Base-by-base conservation (phyloP, 2,113 vertebrate genomes). In the Conger conger region DNA sequence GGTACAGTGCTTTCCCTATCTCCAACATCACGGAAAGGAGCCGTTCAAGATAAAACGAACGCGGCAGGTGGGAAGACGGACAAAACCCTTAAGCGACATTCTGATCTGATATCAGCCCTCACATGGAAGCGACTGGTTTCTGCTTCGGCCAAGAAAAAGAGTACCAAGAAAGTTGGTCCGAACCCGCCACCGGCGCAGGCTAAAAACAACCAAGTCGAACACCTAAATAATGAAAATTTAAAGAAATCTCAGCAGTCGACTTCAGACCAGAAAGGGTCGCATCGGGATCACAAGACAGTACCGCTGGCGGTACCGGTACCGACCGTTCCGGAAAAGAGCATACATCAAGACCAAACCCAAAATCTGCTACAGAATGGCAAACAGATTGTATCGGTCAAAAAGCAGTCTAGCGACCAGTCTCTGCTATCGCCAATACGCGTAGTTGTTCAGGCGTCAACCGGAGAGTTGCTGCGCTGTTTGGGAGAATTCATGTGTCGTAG, bases 401-500 rank as follows among this genome's bases (percentile, higher is more conserved):
- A 91, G 92, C 94, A 92, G 84, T 92, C 84, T 89, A 94, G 90
- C 95, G 93, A 85, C 91, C 89, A 68, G 91, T 92, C 93, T 38
- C 87, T 88, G 87, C 88, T 96, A 84, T 98, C 98, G 0, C 97
- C 97, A 0, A 93, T 96, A 42, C 93, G 96, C 79, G 96, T 99
- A 27, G 94, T 99, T 33, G 97, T 99, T 86, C 98, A 99, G 92
- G 98, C 98, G 4, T 99, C 98, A 33, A 99, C 98, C 0, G 97
- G 97, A 3, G 98, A 99, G 93, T 96, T 99, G 83, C 95, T 99
- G 57, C 96, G 97, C 87, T 99, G 98, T 89, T 87, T 99, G 90
- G 97, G 98, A 87, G 96, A 97, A 89, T 99, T 99, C 91, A 90
- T 99, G 90, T 98, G 98, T 92, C 96, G 97, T 86, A 95, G 98